phyloP scores from a whole-genome alignment of 2,888 invertebrate genomes.

The Erebia epiphron region DNA sequence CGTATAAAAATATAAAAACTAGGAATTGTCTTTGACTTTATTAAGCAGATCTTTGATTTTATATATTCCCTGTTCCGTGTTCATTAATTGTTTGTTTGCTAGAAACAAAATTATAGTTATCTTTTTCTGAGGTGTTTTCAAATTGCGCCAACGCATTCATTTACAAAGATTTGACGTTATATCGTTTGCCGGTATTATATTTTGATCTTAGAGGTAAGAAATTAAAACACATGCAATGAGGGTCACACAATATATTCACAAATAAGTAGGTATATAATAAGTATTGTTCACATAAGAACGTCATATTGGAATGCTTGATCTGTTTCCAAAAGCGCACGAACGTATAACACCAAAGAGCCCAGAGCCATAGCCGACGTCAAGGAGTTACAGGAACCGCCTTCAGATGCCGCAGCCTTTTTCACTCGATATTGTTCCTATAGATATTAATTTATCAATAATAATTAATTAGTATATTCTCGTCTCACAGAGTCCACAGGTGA shows the following conservation, averaged over 20 bases:
- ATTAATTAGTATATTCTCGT: too few relatives aligned
- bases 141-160: too few relatives aligned
- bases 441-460: not conserved
- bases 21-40: too few relatives aligned
- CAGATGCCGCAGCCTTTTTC: constrained; percentile 67
- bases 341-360: constrained; percentile 65
- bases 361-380: constrained; percentile 75
- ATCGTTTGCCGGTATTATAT: too few relatives aligned
- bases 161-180: too few relatives aligned
- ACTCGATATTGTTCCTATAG: constrained; percentile 70
- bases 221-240: not conserved
- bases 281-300: constrained; percentile 51
- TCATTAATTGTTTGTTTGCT: too few relatives aligned
- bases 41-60: too few relatives aligned
- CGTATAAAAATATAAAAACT: too few relatives aligned
- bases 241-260: not conserved
- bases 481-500: too few relatives aligned
- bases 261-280: not conserved
- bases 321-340: constrained; percentile 71
- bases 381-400: constrained; percentile 73
- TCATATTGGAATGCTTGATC: constrained; percentile 78
- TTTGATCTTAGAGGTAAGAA: not conserved
- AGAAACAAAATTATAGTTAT: too few relatives aligned
- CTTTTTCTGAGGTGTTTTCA: too few relatives aligned
- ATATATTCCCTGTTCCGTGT: too few relatives aligned